phyloP scores from a whole-genome alignment of 1,140 invertebrate species.

The Caenorhabditis remanei region DNA sequence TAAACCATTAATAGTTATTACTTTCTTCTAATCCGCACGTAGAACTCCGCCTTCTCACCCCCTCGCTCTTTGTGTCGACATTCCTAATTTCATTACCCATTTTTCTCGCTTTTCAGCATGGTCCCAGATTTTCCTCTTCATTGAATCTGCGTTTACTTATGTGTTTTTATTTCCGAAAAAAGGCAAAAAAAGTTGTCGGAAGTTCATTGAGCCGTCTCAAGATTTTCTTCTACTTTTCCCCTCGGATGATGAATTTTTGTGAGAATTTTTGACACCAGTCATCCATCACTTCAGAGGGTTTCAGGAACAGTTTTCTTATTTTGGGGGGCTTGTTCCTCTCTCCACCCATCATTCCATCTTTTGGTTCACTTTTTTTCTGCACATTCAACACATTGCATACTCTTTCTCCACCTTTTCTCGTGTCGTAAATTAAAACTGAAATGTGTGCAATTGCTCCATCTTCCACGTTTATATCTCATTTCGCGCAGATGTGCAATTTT shows the following conservation, averaged over 20 bases:
- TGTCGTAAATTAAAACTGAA: slow-evolving; percentile 53
- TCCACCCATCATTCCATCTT: slow-evolving; percentile 5
- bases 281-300: slow-evolving; percentile 26
- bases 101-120: slow-evolving; percentile 35
- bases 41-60: background rate
- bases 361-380: slow-evolving; percentile 10
- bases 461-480: slow-evolving; percentile 2
- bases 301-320: slow-evolving; percentile 6
- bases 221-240: background rate
- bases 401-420: slow-evolving; percentile 7
- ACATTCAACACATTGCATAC: background rate
- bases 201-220: slow-evolving; percentile 52
- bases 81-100: slow-evolving; percentile 48
- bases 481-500: slow-evolving; percentile 41
- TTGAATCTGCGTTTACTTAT: slow-evolving; percentile 2
- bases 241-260: slow-evolving; percentile 1
- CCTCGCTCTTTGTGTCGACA: background rate
- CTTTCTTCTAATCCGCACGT: background rate
- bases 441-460: slow-evolving; percentile 38
- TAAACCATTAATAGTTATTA: background rate
- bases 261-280: slow-evolving; percentile 26
- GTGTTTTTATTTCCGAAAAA: background rate
- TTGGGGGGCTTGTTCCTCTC: background rate
- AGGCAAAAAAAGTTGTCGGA: background rate
- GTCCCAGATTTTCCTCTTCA: slow-evolving; percentile 45